These are phyloP conservation scores for Bombus waltoni DNA, from an alignment of 1,140 invertebrate genomes.

Conservation along the genomic window DNA sequence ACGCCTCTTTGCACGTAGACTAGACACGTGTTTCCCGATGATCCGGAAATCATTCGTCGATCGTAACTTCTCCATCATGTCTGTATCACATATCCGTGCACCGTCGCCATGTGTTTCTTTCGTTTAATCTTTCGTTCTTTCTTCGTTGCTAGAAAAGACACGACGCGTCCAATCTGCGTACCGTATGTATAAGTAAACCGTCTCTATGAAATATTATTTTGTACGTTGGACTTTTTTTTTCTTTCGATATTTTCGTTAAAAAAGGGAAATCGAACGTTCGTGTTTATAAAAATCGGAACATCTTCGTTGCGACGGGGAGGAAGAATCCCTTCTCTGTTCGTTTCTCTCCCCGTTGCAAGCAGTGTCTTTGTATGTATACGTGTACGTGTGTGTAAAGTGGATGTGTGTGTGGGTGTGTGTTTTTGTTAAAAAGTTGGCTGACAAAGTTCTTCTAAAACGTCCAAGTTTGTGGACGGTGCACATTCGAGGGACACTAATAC, in stretches of 20 bases:
- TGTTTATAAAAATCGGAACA: conserved; percentile 31
- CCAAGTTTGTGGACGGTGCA: conserved; percentile 51
- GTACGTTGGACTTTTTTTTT: conserved; percentile 27
- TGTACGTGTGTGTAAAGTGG: background rate
- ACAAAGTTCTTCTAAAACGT: conserved; percentile 33
- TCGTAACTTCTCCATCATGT: background rate
- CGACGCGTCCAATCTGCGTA: conserved; percentile 8
- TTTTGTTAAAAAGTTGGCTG: conserved; percentile 14
- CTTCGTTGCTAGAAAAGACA: conserved; percentile 2
- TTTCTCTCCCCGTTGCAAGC: background rate
- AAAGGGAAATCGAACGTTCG: conserved; percentile 31
- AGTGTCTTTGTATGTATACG: background rate
- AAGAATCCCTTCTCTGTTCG: no score
- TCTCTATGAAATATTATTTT: background rate
- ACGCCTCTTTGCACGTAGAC: conserved; percentile 51
- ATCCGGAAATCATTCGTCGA: background rate
- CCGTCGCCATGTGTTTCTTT: conserved; percentile 3
- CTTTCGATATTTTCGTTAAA: conserved; percentile 7
- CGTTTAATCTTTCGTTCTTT: background rate
- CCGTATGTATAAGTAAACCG: background rate
- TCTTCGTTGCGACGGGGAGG: background rate
- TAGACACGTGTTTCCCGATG: conserved; percentile 50
- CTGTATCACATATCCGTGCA: conserved; percentile 51
- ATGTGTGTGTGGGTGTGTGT: background rate
- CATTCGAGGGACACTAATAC: conserved; percentile 24